Conservation (phyloP, 2,113 vertebrate species). For the Eurypyga helias region DNA sequence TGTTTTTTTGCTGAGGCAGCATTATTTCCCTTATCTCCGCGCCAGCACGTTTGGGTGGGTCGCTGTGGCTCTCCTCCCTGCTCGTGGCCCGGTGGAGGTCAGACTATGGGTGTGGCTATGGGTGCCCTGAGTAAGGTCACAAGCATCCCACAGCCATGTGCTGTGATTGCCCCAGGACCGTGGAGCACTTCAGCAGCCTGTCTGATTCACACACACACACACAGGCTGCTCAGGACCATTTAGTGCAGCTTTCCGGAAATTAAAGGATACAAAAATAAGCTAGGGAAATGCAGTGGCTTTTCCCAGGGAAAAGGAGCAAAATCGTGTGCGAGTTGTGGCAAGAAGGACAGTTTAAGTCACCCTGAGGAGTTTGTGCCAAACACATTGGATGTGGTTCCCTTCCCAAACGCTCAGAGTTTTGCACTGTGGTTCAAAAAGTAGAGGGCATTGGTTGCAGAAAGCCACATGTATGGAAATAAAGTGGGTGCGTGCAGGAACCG, state of each 20-base stretch:
- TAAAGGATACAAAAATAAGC: not conserved
- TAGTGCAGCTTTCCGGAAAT: not conserved
- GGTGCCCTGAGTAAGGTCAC: not conserved
- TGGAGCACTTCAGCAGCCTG: not conserved
- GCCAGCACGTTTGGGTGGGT: not conserved
- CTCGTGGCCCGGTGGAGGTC: accelerated
- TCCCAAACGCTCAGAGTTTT: not conserved
- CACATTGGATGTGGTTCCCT: not conserved
- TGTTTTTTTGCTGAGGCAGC: not conserved
- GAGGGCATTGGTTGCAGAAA: not conserved
- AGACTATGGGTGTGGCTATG: accelerated
- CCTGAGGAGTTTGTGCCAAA: not conserved
- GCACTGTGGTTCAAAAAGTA: not conserved
- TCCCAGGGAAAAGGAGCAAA: not conserved
- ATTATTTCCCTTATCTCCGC: accelerated
- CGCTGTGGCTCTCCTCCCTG: not conserved
- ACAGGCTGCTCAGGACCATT: not conserved
- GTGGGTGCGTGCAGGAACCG: not conserved
- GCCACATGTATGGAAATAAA: not conserved
- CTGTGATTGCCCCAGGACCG: accelerated
- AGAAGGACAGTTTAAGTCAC: not conserved
- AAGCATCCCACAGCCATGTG: not conserved
- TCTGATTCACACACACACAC: too few species aligned
- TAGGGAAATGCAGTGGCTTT: not conserved
- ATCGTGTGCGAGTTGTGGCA: accelerated